Conservation (phyloP, 92 coral and sea anemone genomes). For the Nematostella vectensis region DNA sequence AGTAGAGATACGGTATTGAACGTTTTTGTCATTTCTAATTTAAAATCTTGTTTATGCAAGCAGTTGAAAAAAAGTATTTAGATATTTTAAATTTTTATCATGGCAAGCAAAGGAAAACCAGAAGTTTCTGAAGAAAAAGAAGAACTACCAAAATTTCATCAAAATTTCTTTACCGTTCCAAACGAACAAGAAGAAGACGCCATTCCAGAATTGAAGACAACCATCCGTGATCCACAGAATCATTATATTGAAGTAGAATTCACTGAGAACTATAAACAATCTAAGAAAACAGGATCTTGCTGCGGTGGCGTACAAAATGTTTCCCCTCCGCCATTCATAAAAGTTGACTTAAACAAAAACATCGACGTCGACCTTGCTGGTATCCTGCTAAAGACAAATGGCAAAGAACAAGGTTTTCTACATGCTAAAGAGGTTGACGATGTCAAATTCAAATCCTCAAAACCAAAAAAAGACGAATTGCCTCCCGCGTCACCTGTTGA, state of each 20-base stretch:
- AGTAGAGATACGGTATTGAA: no score
- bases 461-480: background rate
- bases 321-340: constrained; percentile 15
- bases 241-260: constrained; percentile 15
- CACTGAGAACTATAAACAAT: background rate
- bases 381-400: background rate
- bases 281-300: background rate
- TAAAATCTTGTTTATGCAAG: no score
- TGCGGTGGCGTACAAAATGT: no score
- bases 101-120: no score
- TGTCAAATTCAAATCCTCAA: background rate
- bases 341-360: constrained; percentile 21
- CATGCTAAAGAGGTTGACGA: background rate
- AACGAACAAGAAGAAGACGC: background rate
- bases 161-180: constrained; percentile 10
- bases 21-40: no score
- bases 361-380: constrained; percentile 8
- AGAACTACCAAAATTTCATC: constrained; percentile 7
- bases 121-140: background rate
- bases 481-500: background rate
- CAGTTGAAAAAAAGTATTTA: no score
- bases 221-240: constrained; percentile 8
- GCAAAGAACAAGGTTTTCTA: background rate
- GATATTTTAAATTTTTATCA: no score
- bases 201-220: constrained; percentile 4